These are phyloP conservation scores for Spea hammondii DNA, from an alignment of 2,797 vertebrate species.

Conservation along the genomic window DNA sequence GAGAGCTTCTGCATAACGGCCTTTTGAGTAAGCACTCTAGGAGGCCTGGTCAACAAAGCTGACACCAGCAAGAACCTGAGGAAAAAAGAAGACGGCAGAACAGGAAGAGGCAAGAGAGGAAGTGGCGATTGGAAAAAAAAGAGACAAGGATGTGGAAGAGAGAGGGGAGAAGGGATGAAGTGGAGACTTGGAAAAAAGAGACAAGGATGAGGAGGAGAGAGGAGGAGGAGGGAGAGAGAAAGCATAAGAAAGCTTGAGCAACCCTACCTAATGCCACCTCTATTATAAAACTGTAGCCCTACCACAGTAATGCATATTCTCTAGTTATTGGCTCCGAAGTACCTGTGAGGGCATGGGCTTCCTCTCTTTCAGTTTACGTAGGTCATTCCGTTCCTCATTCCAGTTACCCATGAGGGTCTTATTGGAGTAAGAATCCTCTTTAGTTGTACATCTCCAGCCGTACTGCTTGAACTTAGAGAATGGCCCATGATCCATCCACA, in stretches of 20 bases:
- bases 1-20: too few species aligned
- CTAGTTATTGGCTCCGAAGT: background rate
- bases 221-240: background rate
- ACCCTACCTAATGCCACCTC: too few species aligned
- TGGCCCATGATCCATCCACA: slow-evolving; percentile 58
- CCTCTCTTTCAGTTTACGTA: slow-evolving; percentile 54
- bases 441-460: slow-evolving; percentile 64
- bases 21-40: background rate
- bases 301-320: too few species aligned
- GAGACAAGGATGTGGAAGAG: background rate
- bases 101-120: background rate
- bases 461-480: slow-evolving; percentile 61
- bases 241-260: background rate
- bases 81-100: background rate
- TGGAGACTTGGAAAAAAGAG: background rate
- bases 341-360: slow-evolving; percentile 63
- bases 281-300: too few species aligned
- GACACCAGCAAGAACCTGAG: background rate
- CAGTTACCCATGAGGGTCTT: slow-evolving; percentile 62
- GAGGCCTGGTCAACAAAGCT: too few species aligned
- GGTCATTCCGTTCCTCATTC: slow-evolving; percentile 62
- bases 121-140: background rate
- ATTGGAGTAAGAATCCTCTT: slow-evolving; percentile 58
- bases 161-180: background rate
- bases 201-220: background rate